These are phyloP conservation scores for Archegozetes longisetosus DNA, from an alignment of 1,140 invertebrate genomes.

Conservation along the genomic window DNA sequence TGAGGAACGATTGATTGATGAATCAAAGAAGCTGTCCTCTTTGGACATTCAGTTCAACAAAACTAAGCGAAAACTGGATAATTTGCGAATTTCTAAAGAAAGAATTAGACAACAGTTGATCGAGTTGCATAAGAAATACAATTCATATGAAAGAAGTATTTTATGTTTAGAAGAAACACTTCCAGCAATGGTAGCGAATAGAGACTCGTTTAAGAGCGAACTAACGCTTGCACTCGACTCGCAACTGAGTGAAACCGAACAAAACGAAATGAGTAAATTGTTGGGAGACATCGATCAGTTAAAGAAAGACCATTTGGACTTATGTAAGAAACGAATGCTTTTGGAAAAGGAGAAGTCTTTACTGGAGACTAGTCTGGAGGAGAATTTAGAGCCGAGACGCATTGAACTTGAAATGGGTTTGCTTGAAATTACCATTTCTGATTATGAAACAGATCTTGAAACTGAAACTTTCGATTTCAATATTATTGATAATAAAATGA, in stretches of 20 bases:
- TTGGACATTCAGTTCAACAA: constrained; percentile 93
- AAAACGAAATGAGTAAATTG: constrained; percentile 70
- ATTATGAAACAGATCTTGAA: constrained; percentile 65
- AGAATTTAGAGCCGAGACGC: constrained; percentile 68
- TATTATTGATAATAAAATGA: constrained; percentile 49
- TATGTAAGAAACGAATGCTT: constrained; percentile 76
- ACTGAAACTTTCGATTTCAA: constrained; percentile 65
- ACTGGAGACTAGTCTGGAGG: constrained; percentile 86
- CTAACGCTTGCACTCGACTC: constrained; percentile 53
- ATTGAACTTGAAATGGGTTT: constrained; percentile 70
- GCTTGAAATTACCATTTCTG: constrained; percentile 86
- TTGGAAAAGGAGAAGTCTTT: constrained; percentile 94
- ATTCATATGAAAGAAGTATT: constrained; percentile 77
- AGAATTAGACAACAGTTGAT: constrained; percentile 84
- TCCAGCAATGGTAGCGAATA: constrained; percentile 86
- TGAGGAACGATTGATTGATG: constrained; percentile 71
- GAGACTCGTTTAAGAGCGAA: constrained; percentile 74
- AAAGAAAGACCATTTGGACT: constrained; percentile 88
- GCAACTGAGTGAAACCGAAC: constrained; percentile 37
- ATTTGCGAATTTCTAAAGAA: constrained; percentile 83
- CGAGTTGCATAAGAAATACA: constrained; percentile 68
- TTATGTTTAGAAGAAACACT: constrained; percentile 76
- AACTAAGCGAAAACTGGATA: constrained; percentile 87
- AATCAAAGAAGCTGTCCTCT: constrained; percentile 88
- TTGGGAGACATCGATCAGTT: constrained; percentile 84